phyloP scores from a whole-genome alignment of 2,888 invertebrate species.

The Dascillus cervinus region DNA sequence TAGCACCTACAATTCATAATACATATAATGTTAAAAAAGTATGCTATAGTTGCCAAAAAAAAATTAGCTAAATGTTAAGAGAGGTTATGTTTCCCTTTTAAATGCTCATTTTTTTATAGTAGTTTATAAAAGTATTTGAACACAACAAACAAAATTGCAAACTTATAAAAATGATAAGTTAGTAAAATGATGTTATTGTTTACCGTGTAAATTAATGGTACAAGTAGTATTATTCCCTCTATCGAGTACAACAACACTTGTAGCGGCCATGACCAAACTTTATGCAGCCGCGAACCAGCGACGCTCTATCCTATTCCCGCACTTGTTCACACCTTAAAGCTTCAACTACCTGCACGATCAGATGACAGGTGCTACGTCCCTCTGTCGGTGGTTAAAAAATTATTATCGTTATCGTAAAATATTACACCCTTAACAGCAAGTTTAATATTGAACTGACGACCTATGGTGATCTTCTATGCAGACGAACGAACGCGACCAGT shows the following conservation, averaged over 20 bases:
- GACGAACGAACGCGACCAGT: slow-evolving; percentile 34
- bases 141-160: not conserved
- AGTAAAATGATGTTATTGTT: too few relatives aligned
- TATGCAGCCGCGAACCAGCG: slow-evolving; percentile 38
- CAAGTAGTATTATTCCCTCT: slow-evolving; percentile 95
- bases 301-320: slow-evolving; percentile 26
- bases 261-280: slow-evolving; percentile 56
- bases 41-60: too few relatives aligned
- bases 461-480: slow-evolving; percentile 17
- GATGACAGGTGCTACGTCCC: slow-evolving; percentile 37
- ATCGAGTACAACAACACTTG: slow-evolving; percentile 91
- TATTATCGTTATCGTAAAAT: slow-evolving; percentile 10
- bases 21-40: too few relatives aligned
- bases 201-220: slow-evolving; percentile 94
- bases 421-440: not conserved
- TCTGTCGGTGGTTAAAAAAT: slow-evolving; percentile 30
- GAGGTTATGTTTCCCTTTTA: slow-evolving; percentile 20
- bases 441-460: too few relatives aligned
- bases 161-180: slow-evolving; percentile 1
- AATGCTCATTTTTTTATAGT: too few relatives aligned
- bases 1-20: too few relatives aligned
- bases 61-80: slow-evolving; percentile 21
- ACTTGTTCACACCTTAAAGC: slow-evolving; percentile 33
- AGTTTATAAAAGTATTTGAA: not conserved
- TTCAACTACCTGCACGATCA: slow-evolving; percentile 37